Percentiles rank a stretch among this genome's conserved stretches.
Conservation (phyloP, 2,888 invertebrate species). For the Harpagoxenus sublaevis region DNA sequence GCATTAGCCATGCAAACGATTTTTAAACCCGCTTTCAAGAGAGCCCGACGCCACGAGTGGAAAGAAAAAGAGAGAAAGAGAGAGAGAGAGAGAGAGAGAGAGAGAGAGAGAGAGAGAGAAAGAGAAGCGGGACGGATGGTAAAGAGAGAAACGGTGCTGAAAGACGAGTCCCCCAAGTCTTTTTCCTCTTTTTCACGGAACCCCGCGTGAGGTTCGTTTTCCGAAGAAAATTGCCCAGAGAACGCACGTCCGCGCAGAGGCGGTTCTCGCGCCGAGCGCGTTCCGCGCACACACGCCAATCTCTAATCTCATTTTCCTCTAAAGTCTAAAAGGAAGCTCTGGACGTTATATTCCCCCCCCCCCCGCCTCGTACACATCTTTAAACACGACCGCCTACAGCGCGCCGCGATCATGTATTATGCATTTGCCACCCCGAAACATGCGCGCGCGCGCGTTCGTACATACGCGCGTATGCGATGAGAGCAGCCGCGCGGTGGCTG, state of each 20-base stretch:
- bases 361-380: constrained; percentile 69
- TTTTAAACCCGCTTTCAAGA: constrained; percentile 57
- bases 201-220: constrained; percentile 35
- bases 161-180: constrained; percentile 9
- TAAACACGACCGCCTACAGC: constrained; percentile 77
- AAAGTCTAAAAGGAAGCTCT: constrained; percentile 73
- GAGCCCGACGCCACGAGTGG: neutral
- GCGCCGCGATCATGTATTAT: constrained; percentile 76
- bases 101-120: neutral
- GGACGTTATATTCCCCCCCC: constrained; percentile 70
- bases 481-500: constrained; percentile 25
- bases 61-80: neutral
- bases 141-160: constrained; percentile 20
- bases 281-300: constrained; percentile 60
- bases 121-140: neutral
- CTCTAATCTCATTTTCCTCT: constrained; percentile 76
- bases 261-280: constrained; percentile 26
- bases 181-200: constrained; percentile 24
- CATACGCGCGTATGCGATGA: constrained; percentile 49
- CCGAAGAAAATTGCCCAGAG: constrained; percentile 57
- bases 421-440: constrained; percentile 74
- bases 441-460: constrained; percentile 58
- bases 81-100: neutral
- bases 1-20: constrained; percentile 60
- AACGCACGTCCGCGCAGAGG: neutral